Evolutionary conservation across 2,797 vertebrate genomes (phyloP), one percentile per base, ranked within the genome.

Genomic region (Helicolenus hilgendorfi): DNA sequence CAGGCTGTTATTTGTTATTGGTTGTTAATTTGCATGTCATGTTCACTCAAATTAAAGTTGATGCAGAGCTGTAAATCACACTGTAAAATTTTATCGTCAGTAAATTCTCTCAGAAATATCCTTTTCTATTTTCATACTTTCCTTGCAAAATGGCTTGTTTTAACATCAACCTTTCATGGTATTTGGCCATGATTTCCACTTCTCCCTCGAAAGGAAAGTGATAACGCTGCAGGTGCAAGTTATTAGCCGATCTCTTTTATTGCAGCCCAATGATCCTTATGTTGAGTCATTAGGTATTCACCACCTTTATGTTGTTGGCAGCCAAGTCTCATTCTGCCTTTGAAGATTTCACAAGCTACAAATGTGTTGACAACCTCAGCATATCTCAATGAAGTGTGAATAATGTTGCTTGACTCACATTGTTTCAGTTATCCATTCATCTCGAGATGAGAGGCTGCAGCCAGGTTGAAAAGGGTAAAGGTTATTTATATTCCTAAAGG

Each of bases 351-450:
- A 70, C 8, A 7, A 45, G 49, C 11, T 4, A 67, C 36, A 65
- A 65, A 70, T 80, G 65, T 76, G 58, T 71, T 73, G 62, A 67
- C 33, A 45, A 24, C 22, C 24, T 58, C 58, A 36, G 20, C 24
- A 38, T 53, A 38, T 55, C 33, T 82, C 20, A 79, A 6, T 69
- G 26, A 72, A 58, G 18, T 73, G 2, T 45, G 31, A 38, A 73
- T 33, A n/a, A 62, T 45, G 15, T 53, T 60, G 15, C 20, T 27
- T 10, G 22, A 60, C 55, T 62, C 56, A 27, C n/a, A 35, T 45
- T 67, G 69, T 84, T 86, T 38, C 49, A 72, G 14, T 59, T 81
- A 49, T 56, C n/a, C 55, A 24, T 11, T 56, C 53, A 56, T 24
- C 55, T 24, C 4, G n/a, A 56, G 53, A 24, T 22, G 53, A 56